Conservation (phyloP, 2,888 invertebrate species). For the Aleiodes alternator region DNA sequence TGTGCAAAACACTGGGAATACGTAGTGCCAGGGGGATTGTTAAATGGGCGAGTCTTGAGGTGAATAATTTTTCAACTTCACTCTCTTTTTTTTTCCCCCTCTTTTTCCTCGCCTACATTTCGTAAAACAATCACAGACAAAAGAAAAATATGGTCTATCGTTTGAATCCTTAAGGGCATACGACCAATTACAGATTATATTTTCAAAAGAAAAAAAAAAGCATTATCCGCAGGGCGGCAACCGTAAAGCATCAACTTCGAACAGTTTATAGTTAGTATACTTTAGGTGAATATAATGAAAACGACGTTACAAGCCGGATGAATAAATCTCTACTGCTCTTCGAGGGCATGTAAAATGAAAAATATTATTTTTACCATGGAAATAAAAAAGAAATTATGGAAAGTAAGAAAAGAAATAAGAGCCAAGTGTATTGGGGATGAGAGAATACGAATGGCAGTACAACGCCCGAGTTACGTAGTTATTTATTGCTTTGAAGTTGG, state of each 20-base stretch:
- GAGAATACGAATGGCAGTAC: slow-evolving; percentile 42
- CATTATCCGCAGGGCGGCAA: slow-evolving; percentile 20
- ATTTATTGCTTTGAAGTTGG: slow-evolving; percentile 60
- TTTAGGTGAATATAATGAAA: slow-evolving; percentile 36
- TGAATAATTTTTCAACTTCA: too few species aligned
- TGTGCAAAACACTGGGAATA: too few species aligned
- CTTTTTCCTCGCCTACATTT: not conserved
- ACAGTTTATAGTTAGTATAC: slow-evolving; percentile 30
- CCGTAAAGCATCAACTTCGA: slow-evolving; percentile 33
- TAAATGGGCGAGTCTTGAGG: too few species aligned
- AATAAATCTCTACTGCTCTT: slow-evolving; percentile 22
- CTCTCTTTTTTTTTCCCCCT: not conserved
- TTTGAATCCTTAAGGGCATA: slow-evolving; percentile 17
- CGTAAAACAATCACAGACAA: not conserved
- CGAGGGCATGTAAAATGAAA: slow-evolving; percentile 19
- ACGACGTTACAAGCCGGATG: slow-evolving; percentile 34
- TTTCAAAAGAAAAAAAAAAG: not conserved
- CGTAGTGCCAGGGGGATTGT: too few species aligned
- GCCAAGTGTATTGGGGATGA: slow-evolving; percentile 31
- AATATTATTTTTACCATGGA: not conserved
- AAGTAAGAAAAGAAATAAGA: slow-evolving; percentile 9
- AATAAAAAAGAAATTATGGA: slow-evolving; percentile 13
- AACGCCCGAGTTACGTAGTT: slow-evolving; percentile 48
- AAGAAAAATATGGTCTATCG: slow-evolving; percentile 2
- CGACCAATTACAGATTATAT: slow-evolving; percentile 33